A percentile compares a stretch with the other conserved stretches of the same genome.
Conservation (phyloP, 2,113 vertebrate genomes). For the Chinchilla lanigera region DNA sequence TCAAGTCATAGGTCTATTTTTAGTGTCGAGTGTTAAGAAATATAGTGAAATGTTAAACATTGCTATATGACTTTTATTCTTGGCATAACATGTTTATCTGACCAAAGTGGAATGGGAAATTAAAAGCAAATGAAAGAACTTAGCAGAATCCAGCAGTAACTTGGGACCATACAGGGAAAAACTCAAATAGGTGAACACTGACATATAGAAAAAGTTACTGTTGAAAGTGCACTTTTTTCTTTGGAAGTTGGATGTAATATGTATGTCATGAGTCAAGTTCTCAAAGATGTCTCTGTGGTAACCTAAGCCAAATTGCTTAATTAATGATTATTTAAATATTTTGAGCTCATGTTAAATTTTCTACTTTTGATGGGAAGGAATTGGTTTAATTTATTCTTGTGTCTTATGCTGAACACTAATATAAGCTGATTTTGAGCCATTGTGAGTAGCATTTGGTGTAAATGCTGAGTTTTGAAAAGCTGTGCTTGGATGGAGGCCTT, state of each 20-base stretch:
- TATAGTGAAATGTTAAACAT: constrained; percentile 5
- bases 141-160: neutral
- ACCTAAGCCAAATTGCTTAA: constrained; percentile 16
- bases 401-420: neutral
- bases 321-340: neutral
- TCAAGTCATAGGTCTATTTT: neutral
- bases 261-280: neutral
- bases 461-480: constrained; percentile 9
- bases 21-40: neutral
- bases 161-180: neutral
- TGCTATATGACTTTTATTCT: neutral
- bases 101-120: neutral
- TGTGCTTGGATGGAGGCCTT: neutral
- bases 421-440: neutral
- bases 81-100: neutral
- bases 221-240: constrained; percentile 17
- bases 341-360: neutral
- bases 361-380: neutral
- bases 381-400: constrained; percentile 12
- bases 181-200: neutral
- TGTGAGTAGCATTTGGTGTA: neutral
- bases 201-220: neutral
- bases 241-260: constrained; percentile 3
- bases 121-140: neutral
- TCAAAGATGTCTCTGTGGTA: neutral